Evolutionary conservation across 2,113 vertebrate genomes (phyloP).

Genomic region (Eulemur macaco): DNA sequence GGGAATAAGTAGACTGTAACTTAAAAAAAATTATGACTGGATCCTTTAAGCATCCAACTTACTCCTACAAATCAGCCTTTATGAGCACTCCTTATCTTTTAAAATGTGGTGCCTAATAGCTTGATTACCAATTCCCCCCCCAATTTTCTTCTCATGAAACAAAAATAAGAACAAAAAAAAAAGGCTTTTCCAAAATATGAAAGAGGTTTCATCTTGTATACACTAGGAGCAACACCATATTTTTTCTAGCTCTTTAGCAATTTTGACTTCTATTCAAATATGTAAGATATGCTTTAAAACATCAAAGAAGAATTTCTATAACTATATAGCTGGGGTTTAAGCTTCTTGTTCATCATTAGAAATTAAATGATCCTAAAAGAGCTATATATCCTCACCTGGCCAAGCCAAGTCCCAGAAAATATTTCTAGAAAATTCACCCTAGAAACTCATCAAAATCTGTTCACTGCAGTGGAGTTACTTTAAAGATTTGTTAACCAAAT

Average conservation of each 20-base stretch:
- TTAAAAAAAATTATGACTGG: not conserved
- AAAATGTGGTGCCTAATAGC: constrained; percentile 16
- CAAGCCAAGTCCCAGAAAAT: constrained; percentile 18
- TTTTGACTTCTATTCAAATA: constrained; percentile 17
- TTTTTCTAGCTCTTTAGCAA: constrained; percentile 8
- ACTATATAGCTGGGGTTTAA: constrained; percentile 8
- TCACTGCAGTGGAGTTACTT: not conserved
- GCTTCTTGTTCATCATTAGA: not conserved
- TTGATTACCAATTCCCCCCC: not conserved
- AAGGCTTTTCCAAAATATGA: not conserved
- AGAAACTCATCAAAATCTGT: constrained; percentile 9
- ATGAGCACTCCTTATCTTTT: not conserved
- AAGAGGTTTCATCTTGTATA: not conserved
- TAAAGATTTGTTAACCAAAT: constrained; percentile 10
- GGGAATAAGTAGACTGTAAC: not conserved
- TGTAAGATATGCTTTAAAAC: not conserved
- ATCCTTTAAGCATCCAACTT: not conserved
- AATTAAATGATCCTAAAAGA: constrained; percentile 33
- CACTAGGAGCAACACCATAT: not conserved
- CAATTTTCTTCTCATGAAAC: not conserved
- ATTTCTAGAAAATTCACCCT: not conserved
- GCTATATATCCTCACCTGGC: not conserved
- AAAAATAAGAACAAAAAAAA: not conserved
- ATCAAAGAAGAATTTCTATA: constrained; percentile 37
- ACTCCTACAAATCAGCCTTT: not conserved